These are phyloP conservation scores for Molorchus minor DNA, from an alignment of 2,888 invertebrate species.

Conservation along the genomic window DNA sequence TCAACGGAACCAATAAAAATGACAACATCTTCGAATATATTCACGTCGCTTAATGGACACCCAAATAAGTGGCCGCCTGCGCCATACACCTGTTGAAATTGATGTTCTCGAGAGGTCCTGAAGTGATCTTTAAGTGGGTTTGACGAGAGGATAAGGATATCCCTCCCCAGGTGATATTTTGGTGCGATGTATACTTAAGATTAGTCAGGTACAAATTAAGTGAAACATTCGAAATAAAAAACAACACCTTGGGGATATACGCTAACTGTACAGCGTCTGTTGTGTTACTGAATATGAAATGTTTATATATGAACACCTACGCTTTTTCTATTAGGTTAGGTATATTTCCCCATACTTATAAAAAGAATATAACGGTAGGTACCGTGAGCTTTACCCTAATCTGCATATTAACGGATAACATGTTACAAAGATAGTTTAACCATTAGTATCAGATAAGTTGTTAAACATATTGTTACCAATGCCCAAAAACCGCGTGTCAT, in stretches of 20 bases:
- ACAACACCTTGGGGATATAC: conserved; percentile 1
- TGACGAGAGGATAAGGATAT: conserved; percentile 24
- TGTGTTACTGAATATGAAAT: too few species aligned
- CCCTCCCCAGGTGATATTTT: conserved; percentile 32
- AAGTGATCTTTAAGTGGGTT: conserved; percentile 22
- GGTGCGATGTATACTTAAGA: conserved; percentile 28
- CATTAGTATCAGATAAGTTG: too few species aligned
- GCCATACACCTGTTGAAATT: conserved; percentile 21
- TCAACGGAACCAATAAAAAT: not conserved
- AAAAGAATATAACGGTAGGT: too few species aligned
- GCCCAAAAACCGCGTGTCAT: too few species aligned
- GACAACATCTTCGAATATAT: not conserved
- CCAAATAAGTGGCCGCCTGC: conserved; percentile 13
- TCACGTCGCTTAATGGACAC: conserved; percentile 2
- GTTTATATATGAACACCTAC: too few species aligned
- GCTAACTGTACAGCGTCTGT: too few species aligned
- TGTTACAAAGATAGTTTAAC: too few species aligned
- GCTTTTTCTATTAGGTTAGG: too few species aligned
- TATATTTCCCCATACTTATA: too few species aligned
- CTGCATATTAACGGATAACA: too few species aligned
- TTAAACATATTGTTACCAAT: too few species aligned
- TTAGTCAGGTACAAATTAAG: conserved; percentile 34
- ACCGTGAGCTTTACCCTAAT: too few species aligned
- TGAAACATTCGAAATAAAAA: conserved; percentile 19
- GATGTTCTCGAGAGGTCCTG: conserved; percentile 18